These are phyloP conservation scores for Drosophila tristis DNA, from an alignment of 1,140 invertebrate species.

Conservation along the genomic window DNA sequence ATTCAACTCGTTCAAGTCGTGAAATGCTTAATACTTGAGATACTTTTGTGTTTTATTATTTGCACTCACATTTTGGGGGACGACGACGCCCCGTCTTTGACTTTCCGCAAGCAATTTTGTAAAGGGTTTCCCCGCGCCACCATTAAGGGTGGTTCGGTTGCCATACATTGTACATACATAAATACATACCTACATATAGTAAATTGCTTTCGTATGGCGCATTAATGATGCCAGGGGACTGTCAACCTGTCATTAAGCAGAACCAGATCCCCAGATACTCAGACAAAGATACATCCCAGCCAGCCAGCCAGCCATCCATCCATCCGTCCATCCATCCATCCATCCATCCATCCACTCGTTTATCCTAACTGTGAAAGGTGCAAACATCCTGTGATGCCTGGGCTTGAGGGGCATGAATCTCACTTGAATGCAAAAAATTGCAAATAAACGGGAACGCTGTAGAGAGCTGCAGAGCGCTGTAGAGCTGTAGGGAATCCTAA, in stretches of 20 bases:
- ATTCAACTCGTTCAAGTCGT: conserved; percentile 68
- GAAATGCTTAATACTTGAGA: conserved; percentile 75
- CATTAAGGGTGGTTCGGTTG: conserved; percentile 58
- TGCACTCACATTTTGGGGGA: conserved; percentile 55
- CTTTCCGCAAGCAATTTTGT: conserved; percentile 43
- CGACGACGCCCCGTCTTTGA: conserved; percentile 34
- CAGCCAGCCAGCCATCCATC: background rate
- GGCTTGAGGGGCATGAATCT: conserved; percentile 17
- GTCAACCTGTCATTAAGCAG: conserved; percentile 70
- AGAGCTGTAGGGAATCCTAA: conserved; percentile 41
- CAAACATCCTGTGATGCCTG: conserved; percentile 63
- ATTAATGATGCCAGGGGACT: conserved; percentile 52
- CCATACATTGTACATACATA: conserved; percentile 25
- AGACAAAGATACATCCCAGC: conserved; percentile 19
- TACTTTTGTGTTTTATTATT: conserved; percentile 67
- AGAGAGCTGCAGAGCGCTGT: background rate
- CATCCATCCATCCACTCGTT: conserved; percentile 7
- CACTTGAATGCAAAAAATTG: conserved; percentile 47
- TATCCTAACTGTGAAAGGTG: conserved; percentile 57
- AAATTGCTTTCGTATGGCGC: conserved; percentile 74
- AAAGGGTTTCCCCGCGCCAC: conserved; percentile 51
- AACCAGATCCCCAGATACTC: conserved; percentile 12
- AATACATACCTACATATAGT: conserved; percentile 56
- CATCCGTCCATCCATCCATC: background rate
- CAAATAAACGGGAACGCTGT: conserved; percentile 39